Evolutionary conservation across 2,797 vertebrate genomes (phyloP), one percentile per base, ranked within the genome.

Genomic region (Poecile montanus): DNA sequence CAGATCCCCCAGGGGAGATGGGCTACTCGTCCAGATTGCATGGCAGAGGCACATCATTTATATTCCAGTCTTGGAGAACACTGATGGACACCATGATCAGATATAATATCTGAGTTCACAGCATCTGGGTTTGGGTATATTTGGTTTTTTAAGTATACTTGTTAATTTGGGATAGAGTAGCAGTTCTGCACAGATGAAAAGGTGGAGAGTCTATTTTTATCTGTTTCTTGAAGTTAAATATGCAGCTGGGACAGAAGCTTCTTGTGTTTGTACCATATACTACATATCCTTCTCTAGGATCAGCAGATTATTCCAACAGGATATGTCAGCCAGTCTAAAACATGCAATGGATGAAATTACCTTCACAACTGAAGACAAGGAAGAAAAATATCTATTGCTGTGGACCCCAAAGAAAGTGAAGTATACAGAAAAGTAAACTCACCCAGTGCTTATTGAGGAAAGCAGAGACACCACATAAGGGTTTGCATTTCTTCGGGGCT

Each of bases 11-110:
- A 3, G 6, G 9, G 20, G 23, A 63, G 36, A 38, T 2, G 7
- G 62, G 50, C 75, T 57, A 4, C 54, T 63, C 3, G 0, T 13
- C 17, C 45, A 16, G 19, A 30, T 11, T 1, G 0, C 19, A 4
- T 5, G 29, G 58, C 19, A 63, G 53, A 44, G 47, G 30, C 34
- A 27, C n/a, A 23, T 27, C 1, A 38, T 40, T 87, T 58, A 10
- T 50, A n/a, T 56, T 71, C 36, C 83, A 47, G 23, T 32, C 67
- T 48, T 27, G 29, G n/a, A 68, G 54, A 71, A 77, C 40, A 38
- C 2, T 47, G 73, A 51, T 13, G 22, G 44, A 53, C 57, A 42
- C 42, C 22, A 6, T 16, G 18, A 44, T 26, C 62, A 70, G 30
- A 42, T 16, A 54, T 18, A 34, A 2, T 68, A 56, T 19, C n/a